Base-by-base conservation (phyloP, 1,140 invertebrate genomes). In the Penaeus japonicus region DNA sequence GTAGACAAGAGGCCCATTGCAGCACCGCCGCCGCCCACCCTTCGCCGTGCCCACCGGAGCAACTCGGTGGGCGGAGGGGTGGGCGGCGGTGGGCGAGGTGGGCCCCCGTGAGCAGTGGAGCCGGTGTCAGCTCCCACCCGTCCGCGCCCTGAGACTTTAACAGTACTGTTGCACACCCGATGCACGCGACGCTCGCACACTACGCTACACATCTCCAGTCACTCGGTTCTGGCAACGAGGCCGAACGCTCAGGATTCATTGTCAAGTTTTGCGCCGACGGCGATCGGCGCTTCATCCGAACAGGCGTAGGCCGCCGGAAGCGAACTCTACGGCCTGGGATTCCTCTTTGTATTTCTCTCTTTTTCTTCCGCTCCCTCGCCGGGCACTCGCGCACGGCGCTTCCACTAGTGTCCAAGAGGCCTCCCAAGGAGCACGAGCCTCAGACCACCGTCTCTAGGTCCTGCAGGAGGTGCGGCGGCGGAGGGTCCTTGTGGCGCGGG, bases 381-480 rank as follows among this genome's bases (percentile, higher is more conserved):
- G 1, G 47, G 3, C 47, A 47, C 47, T 47, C 47, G 15, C 47
- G 10, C 10, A 12, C 47, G 47, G 10, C 39, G 47, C 4, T 15
- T 47, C 47, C 47, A 47, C 47, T 12, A 47, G 47, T 47, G 47
- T 47, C 47, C 47, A 15, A 47, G 1, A 12, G 47, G 47, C 47
- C 47, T 47, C 47, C 47, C 47, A 15, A 15, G 15, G 47, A 47
- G 47, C 10, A 15, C 30, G 55, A 47, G 17, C 39, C 35, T 88
- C 47, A 88, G 70, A 88, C 86, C 4, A 88, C 86, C 30, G 86
- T 88, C 86, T 88, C 86, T 30, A 88, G 80, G 35, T 88, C 86
- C 53, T 88, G 86, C 62, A 88, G 70, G 4, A 88, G 70, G 70
- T 88, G 86, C n/a, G 80, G 86, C 53, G 62, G 86, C 17, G 86